These are phyloP conservation scores for Rana temporaria DNA, from an alignment of 2,113 vertebrate genomes.

Conservation along the genomic window DNA sequence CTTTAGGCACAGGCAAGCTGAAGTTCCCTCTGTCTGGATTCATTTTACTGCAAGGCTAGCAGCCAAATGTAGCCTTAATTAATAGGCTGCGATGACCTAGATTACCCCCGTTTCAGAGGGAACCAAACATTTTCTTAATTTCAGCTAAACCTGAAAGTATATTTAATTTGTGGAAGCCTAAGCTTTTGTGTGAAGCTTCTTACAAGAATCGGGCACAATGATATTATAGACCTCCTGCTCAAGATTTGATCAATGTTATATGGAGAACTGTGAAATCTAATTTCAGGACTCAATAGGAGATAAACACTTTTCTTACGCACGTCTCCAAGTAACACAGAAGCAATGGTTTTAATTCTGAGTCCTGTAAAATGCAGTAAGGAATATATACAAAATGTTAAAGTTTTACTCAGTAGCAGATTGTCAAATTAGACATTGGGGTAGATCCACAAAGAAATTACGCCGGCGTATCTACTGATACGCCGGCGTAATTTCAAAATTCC, in stretches of 20 bases:
- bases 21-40: not conserved
- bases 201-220: slow-evolving; percentile 23
- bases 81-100: not conserved
- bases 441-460: no score
- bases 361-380: slow-evolving; percentile 4
- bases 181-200: slow-evolving; percentile 19
- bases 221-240: slow-evolving; percentile 50
- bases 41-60: not conserved
- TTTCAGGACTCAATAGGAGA: slow-evolving; percentile 53
- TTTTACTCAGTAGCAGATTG: not conserved
- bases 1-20: not conserved
- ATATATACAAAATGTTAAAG: not conserved
- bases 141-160: not conserved
- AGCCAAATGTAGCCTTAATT: slow-evolving; percentile 15
- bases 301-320: slow-evolving; percentile 38
- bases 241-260: slow-evolving; percentile 52
- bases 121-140: slow-evolving; percentile 13
- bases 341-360: slow-evolving; percentile 34
- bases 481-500: no score
- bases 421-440: no score
- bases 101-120: not conserved
- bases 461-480: no score
- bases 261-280: slow-evolving; percentile 54
- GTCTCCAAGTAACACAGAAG: slow-evolving; percentile 14
- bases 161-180: not conserved